Evolutionary conservation across 1,140 invertebrate genomes (phyloP), one percentile per base, ranked within the genome.

Genomic region (Pararge aegeria): DNA sequence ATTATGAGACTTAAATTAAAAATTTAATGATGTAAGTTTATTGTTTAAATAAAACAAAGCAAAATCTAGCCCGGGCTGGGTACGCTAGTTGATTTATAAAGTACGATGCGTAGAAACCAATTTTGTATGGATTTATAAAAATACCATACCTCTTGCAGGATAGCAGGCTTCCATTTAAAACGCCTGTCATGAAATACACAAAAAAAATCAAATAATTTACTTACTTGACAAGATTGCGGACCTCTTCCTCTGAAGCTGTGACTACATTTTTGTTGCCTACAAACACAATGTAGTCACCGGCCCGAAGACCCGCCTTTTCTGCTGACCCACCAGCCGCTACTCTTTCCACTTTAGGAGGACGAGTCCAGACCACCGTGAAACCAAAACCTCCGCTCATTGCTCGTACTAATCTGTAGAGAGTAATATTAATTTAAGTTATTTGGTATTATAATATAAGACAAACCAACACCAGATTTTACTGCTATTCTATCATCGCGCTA

Each of bases 301-400:
- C 95, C 58, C 93, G 87, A 2, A 97, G 91, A 0, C 96, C 96
- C 1, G 95, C 94, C 1, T 93, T 91, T 50, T 96, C 96, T 3
- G 96, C 96, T 0, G 95, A 94, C n/a, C 95, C 91, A 5, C 94
- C 94, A 0, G 94, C 92, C 68, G 97, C 96, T 1, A 98, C 95
- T 55, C 96, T 90, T 75, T 97, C 96, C 16, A 98, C 94, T 9
- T 95, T 92, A n/a, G 94, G 96, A 13, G 97, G 97, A 74, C 96
- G 94, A 1, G 95, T 96, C 95, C 96, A 97, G 0, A 97, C 94
- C n/a, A 98, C 94, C 3, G 96, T 96, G 89, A 98, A 98, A 1
- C 95, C 95, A 76, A 95, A 96, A 5, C 95, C 92, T 19, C 91
- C 91, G 48, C 92, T 91, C 1, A 91, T 80, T 5, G 91, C 91